phyloP scores from a whole-genome alignment of 2,113 vertebrate species.

The Embiotoca jacksoni region DNA sequence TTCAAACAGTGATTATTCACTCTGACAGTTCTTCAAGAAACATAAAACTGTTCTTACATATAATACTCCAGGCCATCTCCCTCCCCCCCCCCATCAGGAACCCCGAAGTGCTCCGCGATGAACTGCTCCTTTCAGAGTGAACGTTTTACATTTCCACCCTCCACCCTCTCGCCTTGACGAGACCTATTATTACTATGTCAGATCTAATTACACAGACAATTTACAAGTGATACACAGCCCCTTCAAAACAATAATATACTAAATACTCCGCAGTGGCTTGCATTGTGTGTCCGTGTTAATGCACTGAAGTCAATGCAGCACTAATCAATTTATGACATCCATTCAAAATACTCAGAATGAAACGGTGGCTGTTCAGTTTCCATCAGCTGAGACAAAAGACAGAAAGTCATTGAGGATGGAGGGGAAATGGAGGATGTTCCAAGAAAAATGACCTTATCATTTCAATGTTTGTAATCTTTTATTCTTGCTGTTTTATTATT shows the following conservation, averaged over 20 bases:
- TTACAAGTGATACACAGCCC: conserved; percentile 61
- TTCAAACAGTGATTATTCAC: conserved; percentile 16
- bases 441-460: conserved; percentile 10
- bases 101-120: conserved; percentile 32
- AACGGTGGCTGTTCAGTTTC: conserved; percentile 26
- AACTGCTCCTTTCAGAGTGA: conserved; percentile 34
- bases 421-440: not conserved
- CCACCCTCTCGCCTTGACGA: conserved; percentile 59
- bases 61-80: not conserved
- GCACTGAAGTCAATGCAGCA: conserved; percentile 43
- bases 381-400: conserved; percentile 40
- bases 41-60: not conserved
- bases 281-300: conserved; percentile 49
- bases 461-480: not conserved
- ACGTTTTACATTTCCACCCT: conserved; percentile 52
- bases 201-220: conserved; percentile 76
- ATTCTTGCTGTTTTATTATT: not conserved
- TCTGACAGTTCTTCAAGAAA: conserved; percentile 22
- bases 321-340: conserved; percentile 63
- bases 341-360: conserved; percentile 41
- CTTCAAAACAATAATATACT: conserved; percentile 73
- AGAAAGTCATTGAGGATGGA: conserved; percentile 8
- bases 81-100: not conserved
- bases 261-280: conserved; percentile 52
- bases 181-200: conserved; percentile 73